Conservation (phyloP, 37 sponge, comb jelly and placozoan species). For the Cliona cf. orientalis region DNA sequence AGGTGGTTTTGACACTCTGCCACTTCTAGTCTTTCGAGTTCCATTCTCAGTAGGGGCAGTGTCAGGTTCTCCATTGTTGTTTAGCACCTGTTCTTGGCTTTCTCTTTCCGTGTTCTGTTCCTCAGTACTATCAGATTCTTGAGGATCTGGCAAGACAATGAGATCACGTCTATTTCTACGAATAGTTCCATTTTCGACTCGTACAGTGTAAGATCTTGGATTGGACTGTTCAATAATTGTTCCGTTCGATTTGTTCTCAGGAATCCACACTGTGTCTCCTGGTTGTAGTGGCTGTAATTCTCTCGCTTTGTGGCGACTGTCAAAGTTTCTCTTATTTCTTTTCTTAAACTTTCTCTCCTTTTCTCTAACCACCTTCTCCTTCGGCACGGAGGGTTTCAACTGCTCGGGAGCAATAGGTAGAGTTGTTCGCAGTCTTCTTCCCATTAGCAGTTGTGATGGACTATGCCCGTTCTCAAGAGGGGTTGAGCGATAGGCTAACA, state of each 20-base stretch:
- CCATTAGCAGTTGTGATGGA: slow-evolving; percentile 65
- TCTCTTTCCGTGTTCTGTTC: neutral
- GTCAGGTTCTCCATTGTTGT: no score
- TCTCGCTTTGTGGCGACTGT: slow-evolving; percentile 8
- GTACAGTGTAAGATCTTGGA: slow-evolving; percentile 25
- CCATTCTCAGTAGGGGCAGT: no score
- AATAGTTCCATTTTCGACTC: neutral
- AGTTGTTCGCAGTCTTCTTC: slow-evolving; percentile 37
- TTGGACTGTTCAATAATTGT: neutral
- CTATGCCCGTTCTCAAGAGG: slow-evolving; percentile 53
- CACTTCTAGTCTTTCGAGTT: no score
- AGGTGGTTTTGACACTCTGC: no score
- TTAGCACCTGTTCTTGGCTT: no score
- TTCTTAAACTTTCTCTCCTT: neutral
- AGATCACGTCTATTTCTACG: slow-evolving; percentile 21
- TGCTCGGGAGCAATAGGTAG: slow-evolving; percentile 1
- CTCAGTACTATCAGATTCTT: neutral
- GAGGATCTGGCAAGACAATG: neutral
- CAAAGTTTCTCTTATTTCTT: slow-evolving; percentile 25
- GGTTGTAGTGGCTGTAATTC: slow-evolving; percentile 5
- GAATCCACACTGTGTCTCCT: slow-evolving; percentile 42
- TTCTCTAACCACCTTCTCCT: neutral
- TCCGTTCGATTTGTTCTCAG: slow-evolving; percentile 10
- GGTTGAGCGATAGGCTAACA: slow-evolving; percentile 53
- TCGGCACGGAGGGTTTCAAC: slow-evolving; percentile 9